These are phyloP conservation scores for Bimastos eiseni DNA, from an alignment of 2,888 invertebrate genomes.

Conservation along the genomic window DNA sequence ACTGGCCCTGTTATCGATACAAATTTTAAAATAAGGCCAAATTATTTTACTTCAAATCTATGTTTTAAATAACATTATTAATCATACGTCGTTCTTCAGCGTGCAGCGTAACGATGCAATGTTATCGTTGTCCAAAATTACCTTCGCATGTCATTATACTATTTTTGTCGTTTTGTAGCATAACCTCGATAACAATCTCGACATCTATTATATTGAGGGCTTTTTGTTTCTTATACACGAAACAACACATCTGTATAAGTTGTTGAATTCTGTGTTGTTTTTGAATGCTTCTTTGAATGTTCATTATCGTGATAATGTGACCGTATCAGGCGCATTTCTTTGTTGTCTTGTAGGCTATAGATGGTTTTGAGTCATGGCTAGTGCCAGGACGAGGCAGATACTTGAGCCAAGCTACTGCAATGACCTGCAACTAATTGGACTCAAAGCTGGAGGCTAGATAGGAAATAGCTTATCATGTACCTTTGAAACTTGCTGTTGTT, in stretches of 20 bases:
- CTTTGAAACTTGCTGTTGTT: background rate
- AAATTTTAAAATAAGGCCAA: background rate
- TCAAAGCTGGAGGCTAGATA: background rate
- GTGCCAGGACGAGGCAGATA: background rate
- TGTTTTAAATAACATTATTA: background rate
- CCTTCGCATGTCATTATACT: background rate
- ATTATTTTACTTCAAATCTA: background rate
- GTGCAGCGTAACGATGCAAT: background rate
- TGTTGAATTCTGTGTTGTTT: background rate
- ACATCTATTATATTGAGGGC: background rate
- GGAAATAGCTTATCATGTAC: constrained; percentile 6
- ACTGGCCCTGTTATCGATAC: background rate
- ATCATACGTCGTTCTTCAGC: background rate
- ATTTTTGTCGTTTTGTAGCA: background rate
- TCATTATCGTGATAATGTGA: background rate
- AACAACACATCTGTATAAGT: background rate
- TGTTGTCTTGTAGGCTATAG: background rate
- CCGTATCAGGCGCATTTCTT: background rate
- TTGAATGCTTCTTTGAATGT: background rate
- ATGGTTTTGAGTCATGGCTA: background rate
- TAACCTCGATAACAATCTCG: background rate
- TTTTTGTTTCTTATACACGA: background rate
- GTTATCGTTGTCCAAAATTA: background rate
- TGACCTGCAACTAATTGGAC: background rate
- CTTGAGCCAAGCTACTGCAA: background rate